Evolutionary conservation across 2,113 vertebrate genomes (phyloP), one percentile per base, ranked within the genome.

Genomic region (Corydoras sp.): DNA sequence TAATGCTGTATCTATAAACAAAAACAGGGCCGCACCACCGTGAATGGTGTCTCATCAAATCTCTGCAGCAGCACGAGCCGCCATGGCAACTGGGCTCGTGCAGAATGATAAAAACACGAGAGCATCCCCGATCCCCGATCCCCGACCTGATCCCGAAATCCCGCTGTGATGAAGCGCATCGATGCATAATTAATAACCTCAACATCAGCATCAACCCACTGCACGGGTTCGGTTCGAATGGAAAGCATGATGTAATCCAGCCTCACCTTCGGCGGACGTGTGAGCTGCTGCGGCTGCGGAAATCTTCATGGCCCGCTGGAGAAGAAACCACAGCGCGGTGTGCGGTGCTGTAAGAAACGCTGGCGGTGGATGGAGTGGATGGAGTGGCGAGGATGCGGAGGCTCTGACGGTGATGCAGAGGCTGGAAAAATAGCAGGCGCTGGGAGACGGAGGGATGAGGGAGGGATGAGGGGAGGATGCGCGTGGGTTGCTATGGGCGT

Each of bases 401-500:
- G 58, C 68, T 55, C 30, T 53, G 67, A 29, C 14, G 63, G 68
- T 59, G 51, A 15, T 56, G 63, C 63, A 61, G 69, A 71, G 72
- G 73, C 64, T 69, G 62, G 69, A 56, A 58, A 58, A 72, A 63
- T 65, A 73, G 59, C 62, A 65, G 62, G 62, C 55, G 63, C 58
- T 32, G 31, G 35, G 53, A 59, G 61, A 5, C 56, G 54, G 58
- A 49, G 30, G 51, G 60, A 43, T 18, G 43, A 18, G 55, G 14
- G 55, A 49, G 60, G 61, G 66, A 67, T 53, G 69, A 68, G 59
- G 74, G 48, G 75, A 80, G 72, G 78, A 69, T 72, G 75, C 65
- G 68, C 69, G 73, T 53, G 14, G 58, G 79, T 77, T 80, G 79
- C 79, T 77, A 80, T 80, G 79, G 79, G 79, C 79, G 79, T 80